A percentile compares a stretch with the other conserved stretches of the same genome.
Evolutionary conservation across 2,113 vertebrate species (phyloP).

Genomic region (Lepidothrix coronata): DNA sequence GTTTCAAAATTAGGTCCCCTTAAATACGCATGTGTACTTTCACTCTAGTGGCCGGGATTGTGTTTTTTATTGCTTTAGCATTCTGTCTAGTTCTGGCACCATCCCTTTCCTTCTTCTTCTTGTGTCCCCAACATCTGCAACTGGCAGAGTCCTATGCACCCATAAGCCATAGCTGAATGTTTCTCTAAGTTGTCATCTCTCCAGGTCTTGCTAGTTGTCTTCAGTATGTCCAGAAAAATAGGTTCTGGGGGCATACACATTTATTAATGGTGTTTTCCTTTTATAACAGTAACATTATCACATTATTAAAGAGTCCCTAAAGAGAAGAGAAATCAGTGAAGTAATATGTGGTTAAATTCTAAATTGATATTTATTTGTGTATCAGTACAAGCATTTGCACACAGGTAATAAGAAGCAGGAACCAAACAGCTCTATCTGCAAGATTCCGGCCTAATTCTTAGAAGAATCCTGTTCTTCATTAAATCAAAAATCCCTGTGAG

Average conservation of each 20-base stretch:
- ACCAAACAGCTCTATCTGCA: neutral
- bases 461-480: neutral
- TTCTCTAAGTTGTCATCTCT: neutral
- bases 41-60: neutral
- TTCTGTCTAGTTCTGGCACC: neutral
- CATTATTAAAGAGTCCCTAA: neutral
- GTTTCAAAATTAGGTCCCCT: neutral
- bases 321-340: neutral
- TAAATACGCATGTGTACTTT: neutral
- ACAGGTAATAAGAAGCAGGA: neutral
- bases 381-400: neutral
- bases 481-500: neutral
- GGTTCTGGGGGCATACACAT: neutral
- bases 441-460: neutral
- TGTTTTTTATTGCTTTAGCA: neutral
- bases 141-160: neutral
- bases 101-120: neutral
- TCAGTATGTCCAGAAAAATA: neutral
- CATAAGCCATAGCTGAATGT: fast-evolving
- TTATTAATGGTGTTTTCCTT: neutral
- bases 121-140: neutral
- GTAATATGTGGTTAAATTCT: neutral
- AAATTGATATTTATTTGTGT: neutral
- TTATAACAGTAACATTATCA: neutral
- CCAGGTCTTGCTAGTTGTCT: neutral